Base-by-base conservation (phyloP, 2,797 vertebrate genomes). In the Champsocephalus gunnari region DNA sequence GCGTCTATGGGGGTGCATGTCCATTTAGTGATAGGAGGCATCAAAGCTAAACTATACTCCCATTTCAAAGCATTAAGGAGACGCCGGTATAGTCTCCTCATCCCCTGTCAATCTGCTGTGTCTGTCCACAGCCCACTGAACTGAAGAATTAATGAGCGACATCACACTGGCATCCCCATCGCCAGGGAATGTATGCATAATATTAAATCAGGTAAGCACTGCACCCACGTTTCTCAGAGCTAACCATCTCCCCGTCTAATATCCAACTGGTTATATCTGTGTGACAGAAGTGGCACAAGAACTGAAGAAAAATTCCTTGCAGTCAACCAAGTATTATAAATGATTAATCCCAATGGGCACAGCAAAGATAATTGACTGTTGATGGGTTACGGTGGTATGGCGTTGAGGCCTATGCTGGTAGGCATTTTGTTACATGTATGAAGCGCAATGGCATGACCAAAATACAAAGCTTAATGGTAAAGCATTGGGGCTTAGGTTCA, bases 131-230 rank as follows among this genome's bases (percentile, higher is more conserved):
- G 88, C 80, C 79, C 92, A 93, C 71, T 90, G 90, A 93, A 77
- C 88, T 89, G 88, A 89, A 76, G 90, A 93, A 93, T 93, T 94
- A 93, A 93, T 91, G 91, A 93, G 89, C 88, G 83, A 82, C 83
- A 89, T 92, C 87, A 87, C 77, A 85, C 77, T 72, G 83, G 73
- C 87, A 73, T 86, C 71, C 74, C 80, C 72, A 66, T 82, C 50
- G 59, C 79, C 50, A 3, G 24, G n/a, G 80, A 66, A 73, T 89
- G 91, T 91, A 85, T 86, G 88, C 84, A 91, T 91, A 85, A 77
- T 56, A 89, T 91, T 87, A 88, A 89, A 88, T 87, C 84, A 89
- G 89, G 90, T 88, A 71, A 88, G 81, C 81, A 45, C 48, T 60
- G 79, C 84, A 64, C 70, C 63, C 60, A 53, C 63, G 63, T 83